Evolutionary conservation across 2,888 invertebrate species (phyloP).

Genomic region (Habrosyne pyritoides): DNA sequence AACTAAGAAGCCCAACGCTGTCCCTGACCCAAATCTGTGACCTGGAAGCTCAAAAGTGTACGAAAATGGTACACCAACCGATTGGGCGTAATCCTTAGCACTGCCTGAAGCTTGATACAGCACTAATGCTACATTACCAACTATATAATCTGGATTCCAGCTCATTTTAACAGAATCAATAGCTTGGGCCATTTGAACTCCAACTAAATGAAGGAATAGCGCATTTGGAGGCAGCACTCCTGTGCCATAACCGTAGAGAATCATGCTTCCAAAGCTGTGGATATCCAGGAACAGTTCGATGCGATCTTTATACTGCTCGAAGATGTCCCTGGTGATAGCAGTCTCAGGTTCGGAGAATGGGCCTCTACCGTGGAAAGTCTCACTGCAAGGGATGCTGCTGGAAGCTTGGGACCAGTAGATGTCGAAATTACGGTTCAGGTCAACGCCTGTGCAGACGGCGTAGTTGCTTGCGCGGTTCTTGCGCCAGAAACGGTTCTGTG

Average conservation of each 20-base stretch:
- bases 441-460: conserved; percentile 85
- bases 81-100: conserved; percentile 85
- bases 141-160: conserved; percentile 67
- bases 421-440: conserved; percentile 90
- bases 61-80: conserved; percentile 74
- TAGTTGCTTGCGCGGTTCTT: conserved; percentile 81
- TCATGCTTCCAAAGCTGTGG: conserved; percentile 89
- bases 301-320: conserved; percentile 69
- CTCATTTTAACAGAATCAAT: conserved; percentile 74
- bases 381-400: conserved; percentile 80
- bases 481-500: conserved; percentile 85
- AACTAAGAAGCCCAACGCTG: conserved; percentile 79
- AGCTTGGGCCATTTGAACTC: conserved; percentile 65
- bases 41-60: conserved; percentile 86
- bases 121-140: conserved; percentile 74
- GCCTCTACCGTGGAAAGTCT: conserved; percentile 84
- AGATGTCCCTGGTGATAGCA: conserved; percentile 79
- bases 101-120: conserved; percentile 85
- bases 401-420: conserved; percentile 85
- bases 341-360: conserved; percentile 88
- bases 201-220: conserved; percentile 62
- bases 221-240: conserved; percentile 76
- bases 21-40: conserved; percentile 52
- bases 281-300: conserved; percentile 87
- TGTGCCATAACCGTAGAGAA: conserved; percentile 69